Base-by-base conservation (phyloP, 2,888 invertebrate species). In the Lucinisca nassula region DNA sequence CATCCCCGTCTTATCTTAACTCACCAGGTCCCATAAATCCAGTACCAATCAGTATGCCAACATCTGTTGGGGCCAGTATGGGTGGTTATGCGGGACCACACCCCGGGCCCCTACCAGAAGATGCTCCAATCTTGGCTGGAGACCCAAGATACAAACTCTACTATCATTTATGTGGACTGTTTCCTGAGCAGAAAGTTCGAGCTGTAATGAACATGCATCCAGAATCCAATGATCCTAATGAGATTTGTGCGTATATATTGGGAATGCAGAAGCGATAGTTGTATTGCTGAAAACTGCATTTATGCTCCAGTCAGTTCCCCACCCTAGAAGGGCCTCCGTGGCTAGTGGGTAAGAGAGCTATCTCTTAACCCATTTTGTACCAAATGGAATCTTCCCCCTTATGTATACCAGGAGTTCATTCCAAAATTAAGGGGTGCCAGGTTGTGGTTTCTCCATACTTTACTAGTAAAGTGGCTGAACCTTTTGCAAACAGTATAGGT, bases 161-260 rank as follows among this genome's bases (percentile, higher is more conserved):
- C 96, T 98, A 98, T 96, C 98, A 99, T 96, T 97, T 99, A 89
- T 97, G 98, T n/a, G 98, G 98, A 79, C 98, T 99, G 84, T 99
- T 99, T 96, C 98, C 98, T 0, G 98, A 98, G 94, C 98, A 98
- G 91, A 98, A 98, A 95, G 99, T 99, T n/a, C 97, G 97, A 78
- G 97, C 98, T 78, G 99, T 98, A 0, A 98, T 99, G 98, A 97
- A 98, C 88, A 97, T 98, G 91, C 98, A 98, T 96, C 99, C 99
- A 0, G 98, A 98, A 75, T 98, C 98, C 96, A 98, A 98, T 35
- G 98, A 98, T 96, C 98, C 99, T 14, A 98, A 98, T 96, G 98
- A 89, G 58, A 83, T 94, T 8, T 93, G 92, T 89, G 85, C 90
- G 38, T 92, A 91, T 74, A 88, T 93, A 8, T 91, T 93, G 67